A percentile compares a stretch with the other conserved stretches of the same genome.
Evolutionary conservation across 2,797 vertebrate species (phyloP).

Genomic region (Lepus townsendii): DNA sequence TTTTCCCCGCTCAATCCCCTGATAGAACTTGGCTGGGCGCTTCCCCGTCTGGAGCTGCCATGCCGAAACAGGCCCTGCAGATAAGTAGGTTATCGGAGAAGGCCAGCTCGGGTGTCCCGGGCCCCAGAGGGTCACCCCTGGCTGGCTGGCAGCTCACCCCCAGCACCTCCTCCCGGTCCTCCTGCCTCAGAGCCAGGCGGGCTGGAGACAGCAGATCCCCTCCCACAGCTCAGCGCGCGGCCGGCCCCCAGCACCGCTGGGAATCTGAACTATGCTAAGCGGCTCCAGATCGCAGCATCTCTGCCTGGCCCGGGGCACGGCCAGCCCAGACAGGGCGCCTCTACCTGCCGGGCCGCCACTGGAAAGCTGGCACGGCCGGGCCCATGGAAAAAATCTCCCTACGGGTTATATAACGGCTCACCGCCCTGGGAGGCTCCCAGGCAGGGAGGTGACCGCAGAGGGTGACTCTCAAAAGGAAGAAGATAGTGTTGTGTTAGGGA

Average conservation of each 20-base stretch:
- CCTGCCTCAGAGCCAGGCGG: slow-evolving; percentile 57
- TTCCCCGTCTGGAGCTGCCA: slow-evolving; percentile 77
- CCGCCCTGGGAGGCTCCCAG: neutral
- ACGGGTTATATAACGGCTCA: slow-evolving; percentile 80
- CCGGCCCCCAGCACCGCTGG: slow-evolving; percentile 29
- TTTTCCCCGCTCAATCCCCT: slow-evolving; percentile 76
- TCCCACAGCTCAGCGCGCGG: slow-evolving; percentile 59
- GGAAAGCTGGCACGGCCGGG: slow-evolving; percentile 73
- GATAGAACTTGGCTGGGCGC: slow-evolving; percentile 61
- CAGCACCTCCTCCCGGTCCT: slow-evolving; percentile 62
- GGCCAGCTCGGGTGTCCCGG: slow-evolving; percentile 84
- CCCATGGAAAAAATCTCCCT: slow-evolving; percentile 78
- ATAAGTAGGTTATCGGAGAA: slow-evolving; percentile 85
- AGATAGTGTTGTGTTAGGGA: neutral
- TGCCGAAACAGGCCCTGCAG: slow-evolving; percentile 69
- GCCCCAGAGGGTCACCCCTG: slow-evolving; percentile 66
- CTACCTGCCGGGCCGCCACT: slow-evolving; percentile 80
- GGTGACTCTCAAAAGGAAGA: slow-evolving; percentile 39
- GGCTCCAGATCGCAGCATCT: slow-evolving; percentile 75
- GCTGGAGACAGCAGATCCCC: slow-evolving; percentile 72
- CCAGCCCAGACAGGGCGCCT: slow-evolving; percentile 78
- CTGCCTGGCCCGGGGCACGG: slow-evolving; percentile 73
- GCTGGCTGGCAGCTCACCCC: slow-evolving; percentile 76
- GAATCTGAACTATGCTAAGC: slow-evolving; percentile 85
- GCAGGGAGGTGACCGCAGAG: neutral